Percentiles rank a stretch among this genome's conserved stretches.
Evolutionary conservation across 2,888 invertebrate species (phyloP).

Genomic region (Odontocolon sp.): DNA sequence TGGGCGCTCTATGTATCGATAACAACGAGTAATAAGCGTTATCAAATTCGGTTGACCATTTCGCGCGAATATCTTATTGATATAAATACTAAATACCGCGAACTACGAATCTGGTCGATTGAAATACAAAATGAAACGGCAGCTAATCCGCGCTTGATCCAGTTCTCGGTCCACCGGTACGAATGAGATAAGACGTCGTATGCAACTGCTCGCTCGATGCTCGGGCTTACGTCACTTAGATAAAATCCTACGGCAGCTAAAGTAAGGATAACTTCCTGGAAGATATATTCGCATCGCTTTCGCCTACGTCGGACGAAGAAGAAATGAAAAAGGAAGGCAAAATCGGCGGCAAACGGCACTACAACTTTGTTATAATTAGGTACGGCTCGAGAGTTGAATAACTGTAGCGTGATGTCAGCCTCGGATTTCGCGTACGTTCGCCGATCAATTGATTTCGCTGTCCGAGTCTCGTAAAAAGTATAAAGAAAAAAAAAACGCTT

Average conservation of each 20-base stretch:
- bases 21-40: too few relatives aligned
- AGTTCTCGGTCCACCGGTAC: neutral
- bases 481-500: neutral
- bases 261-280: constrained; percentile 61
- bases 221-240: constrained; percentile 34
- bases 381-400: constrained; percentile 48
- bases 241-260: constrained; percentile 60
- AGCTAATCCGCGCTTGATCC: too few relatives aligned
- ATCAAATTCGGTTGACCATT: too few relatives aligned
- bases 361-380: constrained; percentile 28
- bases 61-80: neutral
- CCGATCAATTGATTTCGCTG: constrained; percentile 2
- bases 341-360: neutral
- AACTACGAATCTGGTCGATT: neutral
- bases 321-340: neutral
- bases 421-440: neutral
- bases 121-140: too few relatives aligned
- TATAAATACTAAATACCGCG: neutral
- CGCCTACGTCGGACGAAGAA: constrained; percentile 12
- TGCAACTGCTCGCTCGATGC: neutral
- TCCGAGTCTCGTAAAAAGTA: neutral
- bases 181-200: neutral
- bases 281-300: constrained; percentile 26
- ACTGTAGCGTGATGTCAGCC: constrained; percentile 47
- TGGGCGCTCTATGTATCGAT: too few relatives aligned